Conservation (phyloP, 1,140 invertebrate genomes). For the Drosophila santomea region DNA sequence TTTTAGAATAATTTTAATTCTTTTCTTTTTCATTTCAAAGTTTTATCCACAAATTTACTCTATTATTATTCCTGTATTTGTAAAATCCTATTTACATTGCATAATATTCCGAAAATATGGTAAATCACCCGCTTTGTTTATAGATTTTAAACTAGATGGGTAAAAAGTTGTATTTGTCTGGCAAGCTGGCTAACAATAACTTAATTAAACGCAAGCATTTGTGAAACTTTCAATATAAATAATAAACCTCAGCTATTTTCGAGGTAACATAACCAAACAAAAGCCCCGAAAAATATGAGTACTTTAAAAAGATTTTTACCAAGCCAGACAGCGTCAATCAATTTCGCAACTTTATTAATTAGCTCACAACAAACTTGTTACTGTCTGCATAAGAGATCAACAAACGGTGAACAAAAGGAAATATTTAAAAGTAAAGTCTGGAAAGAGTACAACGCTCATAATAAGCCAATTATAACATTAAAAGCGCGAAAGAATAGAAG, state of each 20-base stretch:
- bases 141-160: slow-evolving; percentile 58
- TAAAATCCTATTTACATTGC: slow-evolving; percentile 27
- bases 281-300: background rate
- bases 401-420: no score
- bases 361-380: slow-evolving; percentile 36
- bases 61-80: background rate
- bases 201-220: slow-evolving; percentile 1
- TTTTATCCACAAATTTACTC: slow-evolving; percentile 4
- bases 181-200: slow-evolving; percentile 3
- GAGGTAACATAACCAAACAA: slow-evolving; percentile 10
- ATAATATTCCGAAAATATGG: slow-evolving; percentile 51
- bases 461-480: background rate
- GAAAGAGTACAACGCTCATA: background rate
- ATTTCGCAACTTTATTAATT: slow-evolving; percentile 50
- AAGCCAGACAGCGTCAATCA: background rate
- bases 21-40: slow-evolving; percentile 26
- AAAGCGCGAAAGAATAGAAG: background rate
- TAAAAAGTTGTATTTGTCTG: slow-evolving; percentile 31
- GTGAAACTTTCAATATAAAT: slow-evolving; percentile 13
- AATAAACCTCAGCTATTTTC: slow-evolving; percentile 14
- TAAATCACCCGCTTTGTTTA: slow-evolving; percentile 46
- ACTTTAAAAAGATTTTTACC: slow-evolving; percentile 3
- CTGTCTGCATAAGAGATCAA: slow-evolving; percentile 16
- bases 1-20: slow-evolving; percentile 58
- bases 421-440: no score